Percentiles rank a stretch among this genome's conserved stretches.
phyloP scores from a whole-genome alignment of 2,797 vertebrate species.

The Cephalopachus bancanus region DNA sequence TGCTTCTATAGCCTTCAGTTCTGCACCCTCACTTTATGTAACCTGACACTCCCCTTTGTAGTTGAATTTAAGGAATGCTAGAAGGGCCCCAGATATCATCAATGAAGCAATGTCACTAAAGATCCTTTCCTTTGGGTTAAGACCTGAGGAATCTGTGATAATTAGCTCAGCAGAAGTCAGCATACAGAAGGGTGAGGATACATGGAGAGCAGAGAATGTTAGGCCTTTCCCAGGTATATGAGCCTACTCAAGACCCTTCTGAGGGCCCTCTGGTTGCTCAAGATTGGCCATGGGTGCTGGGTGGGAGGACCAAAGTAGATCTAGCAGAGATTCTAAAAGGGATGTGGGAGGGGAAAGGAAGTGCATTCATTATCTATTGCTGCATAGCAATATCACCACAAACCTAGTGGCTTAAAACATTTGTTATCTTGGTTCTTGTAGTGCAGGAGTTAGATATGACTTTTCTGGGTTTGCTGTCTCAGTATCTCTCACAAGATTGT shows the following conservation, averaged over 20 bases:
- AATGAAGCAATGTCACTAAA: neutral
- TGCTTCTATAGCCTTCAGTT: neutral
- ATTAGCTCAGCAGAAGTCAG: neutral
- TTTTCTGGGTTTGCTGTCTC: constrained; percentile 6
- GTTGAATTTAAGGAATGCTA: constrained; percentile 11
- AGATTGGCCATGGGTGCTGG: neutral
- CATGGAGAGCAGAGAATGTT: neutral
- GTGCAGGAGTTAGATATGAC: neutral
- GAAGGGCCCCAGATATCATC: neutral
- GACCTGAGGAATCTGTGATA: constrained; percentile 15
- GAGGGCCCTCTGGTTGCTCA: neutral
- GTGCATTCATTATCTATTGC: neutral
- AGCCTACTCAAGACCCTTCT: neutral
- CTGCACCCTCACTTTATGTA: neutral
- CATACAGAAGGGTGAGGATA: neutral
- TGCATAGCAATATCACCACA: neutral
- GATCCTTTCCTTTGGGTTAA: constrained; percentile 27
- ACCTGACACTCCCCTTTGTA: neutral
- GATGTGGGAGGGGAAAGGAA: neutral
- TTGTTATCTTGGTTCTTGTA: neutral
- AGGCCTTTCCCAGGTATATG: neutral
- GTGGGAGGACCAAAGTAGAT: neutral
- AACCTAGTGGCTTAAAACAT: neutral
- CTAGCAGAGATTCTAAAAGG: constrained; percentile 7
- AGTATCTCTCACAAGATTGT: neutral